A percentile compares a stretch with the other conserved stretches of the same genome.
Conservation (phyloP, 2,888 invertebrate species). For the Lepas anatifera region DNA sequence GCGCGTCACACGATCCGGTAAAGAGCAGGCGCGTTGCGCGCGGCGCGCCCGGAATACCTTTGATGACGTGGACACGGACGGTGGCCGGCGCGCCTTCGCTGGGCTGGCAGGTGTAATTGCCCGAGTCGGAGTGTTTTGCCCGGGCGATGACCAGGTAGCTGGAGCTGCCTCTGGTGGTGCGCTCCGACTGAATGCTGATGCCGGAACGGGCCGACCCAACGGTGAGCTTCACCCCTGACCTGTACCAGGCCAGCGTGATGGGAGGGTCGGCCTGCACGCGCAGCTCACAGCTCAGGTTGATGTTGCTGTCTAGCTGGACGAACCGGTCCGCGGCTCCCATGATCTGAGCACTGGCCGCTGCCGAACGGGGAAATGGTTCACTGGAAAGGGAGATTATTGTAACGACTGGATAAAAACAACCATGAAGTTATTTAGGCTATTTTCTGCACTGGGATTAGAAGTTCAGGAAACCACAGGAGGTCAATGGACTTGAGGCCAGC, state of each 20-base stretch:
- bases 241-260: not conserved
- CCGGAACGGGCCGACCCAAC: not conserved
- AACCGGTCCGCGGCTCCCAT: not conserved
- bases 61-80: not conserved
- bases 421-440: too few species aligned
- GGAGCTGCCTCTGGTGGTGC: not conserved
- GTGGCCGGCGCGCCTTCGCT: slow-evolving; percentile 7
- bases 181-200: not conserved
- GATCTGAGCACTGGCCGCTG: not conserved
- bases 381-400: too few species aligned
- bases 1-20: too few species aligned
- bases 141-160: not conserved
- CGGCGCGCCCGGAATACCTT: too few species aligned
- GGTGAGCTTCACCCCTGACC: not conserved
- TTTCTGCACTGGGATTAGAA: too few species aligned
- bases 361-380: too few species aligned
- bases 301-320: slow-evolving; percentile 10
- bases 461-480: too few species aligned
- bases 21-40: too few species aligned
- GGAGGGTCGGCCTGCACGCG: not conserved
- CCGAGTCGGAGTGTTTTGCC: not conserved
- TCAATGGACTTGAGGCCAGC: too few species aligned
- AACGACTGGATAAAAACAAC: too few species aligned
- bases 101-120: slow-evolving; percentile 3
- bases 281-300: slow-evolving; percentile 7